Evolutionary conservation across 2,113 vertebrate species (phyloP).

Genomic region (Heterotis niloticus): DNA sequence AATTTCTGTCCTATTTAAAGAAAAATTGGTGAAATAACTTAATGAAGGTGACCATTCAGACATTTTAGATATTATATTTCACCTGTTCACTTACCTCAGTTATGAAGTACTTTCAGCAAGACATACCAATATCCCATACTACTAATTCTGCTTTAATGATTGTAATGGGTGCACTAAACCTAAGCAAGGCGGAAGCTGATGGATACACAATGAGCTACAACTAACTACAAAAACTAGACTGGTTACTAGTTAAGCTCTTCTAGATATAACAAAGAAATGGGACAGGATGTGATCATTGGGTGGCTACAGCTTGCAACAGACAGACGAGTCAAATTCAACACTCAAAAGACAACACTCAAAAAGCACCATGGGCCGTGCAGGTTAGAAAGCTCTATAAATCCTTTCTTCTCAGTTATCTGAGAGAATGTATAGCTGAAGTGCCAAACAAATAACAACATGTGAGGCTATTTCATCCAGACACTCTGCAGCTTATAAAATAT

Average conservation of each 20-base stretch:
- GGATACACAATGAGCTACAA: not conserved
- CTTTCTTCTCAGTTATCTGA: not conserved
- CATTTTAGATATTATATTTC: too few species aligned
- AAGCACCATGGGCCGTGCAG: not conserved
- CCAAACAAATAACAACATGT: slow-evolving; percentile 8
- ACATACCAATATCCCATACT: not conserved
- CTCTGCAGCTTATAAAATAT: not conserved
- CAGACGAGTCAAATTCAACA: not conserved
- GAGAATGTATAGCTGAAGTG: not conserved
- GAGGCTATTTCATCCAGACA: slow-evolving; percentile 29
- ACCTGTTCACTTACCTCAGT: too few species aligned
- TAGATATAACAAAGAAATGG: too few species aligned
- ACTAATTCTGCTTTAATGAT: not conserved
- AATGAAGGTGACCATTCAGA: not conserved
- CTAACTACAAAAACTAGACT: not conserved
- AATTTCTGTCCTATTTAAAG: too few species aligned
- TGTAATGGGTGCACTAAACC: not conserved
- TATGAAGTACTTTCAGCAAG: not conserved
- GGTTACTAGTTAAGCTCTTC: not conserved
- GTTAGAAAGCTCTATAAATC: not conserved
- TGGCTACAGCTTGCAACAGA: too few species aligned
- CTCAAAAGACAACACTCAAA: not conserved
- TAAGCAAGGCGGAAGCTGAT: not conserved
- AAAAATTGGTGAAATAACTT: too few species aligned
- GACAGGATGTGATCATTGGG: too few species aligned